Evolutionary conservation across 1,140 invertebrate genomes (phyloP).

Genomic region (Rhopalosiphum maidis): DNA sequence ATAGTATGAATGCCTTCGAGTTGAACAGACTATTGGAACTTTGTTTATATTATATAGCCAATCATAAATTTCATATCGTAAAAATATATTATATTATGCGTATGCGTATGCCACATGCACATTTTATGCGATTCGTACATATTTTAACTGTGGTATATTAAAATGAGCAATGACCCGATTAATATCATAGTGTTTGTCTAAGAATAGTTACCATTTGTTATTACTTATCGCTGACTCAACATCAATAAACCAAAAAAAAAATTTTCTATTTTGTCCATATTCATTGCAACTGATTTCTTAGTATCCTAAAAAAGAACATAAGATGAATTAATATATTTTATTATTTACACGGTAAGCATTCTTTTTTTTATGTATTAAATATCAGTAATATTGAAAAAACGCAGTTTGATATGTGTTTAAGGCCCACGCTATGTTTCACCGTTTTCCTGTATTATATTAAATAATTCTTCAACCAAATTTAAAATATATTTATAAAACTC

Average conservation of each 20-base stretch:
- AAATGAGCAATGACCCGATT: not conserved
- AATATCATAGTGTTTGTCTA: not conserved
- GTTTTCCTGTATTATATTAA: not conserved
- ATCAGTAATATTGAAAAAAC: not conserved
- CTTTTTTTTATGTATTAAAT: not conserved
- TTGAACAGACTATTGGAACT: not conserved
- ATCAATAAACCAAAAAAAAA: not conserved
- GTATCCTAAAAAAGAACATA: not conserved
- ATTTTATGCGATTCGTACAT: not conserved
- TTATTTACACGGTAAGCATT: not conserved
- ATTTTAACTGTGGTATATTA: not conserved
- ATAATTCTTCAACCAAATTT: not conserved
- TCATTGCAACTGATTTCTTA: not conserved
- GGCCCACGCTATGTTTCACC: not conserved
- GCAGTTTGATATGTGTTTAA: not conserved
- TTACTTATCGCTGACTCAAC: not conserved
- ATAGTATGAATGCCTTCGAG: not conserved
- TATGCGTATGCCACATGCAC: too few species aligned
- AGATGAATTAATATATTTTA: not conserved
- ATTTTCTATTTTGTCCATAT: not conserved
- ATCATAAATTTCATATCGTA: not conserved
- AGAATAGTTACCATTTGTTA: not conserved
- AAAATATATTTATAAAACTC: not conserved
- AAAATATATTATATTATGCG: not conserved
- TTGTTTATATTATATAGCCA: not conserved